Base-by-base conservation (phyloP, 2,113 vertebrate genomes). In the Phalacrocorax brasilianus region DNA sequence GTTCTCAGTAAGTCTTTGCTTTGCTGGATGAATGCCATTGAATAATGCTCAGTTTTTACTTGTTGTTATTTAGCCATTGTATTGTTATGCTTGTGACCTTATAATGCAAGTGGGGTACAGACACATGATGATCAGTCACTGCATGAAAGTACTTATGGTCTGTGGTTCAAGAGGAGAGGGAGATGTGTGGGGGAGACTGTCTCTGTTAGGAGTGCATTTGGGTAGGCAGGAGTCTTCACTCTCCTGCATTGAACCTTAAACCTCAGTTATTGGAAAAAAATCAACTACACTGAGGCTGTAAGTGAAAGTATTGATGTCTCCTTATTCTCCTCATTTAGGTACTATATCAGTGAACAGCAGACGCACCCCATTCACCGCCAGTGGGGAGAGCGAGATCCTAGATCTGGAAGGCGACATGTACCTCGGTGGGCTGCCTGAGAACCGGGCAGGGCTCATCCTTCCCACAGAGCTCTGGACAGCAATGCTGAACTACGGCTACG, bases 401-500 rank as follows among this genome's bases (percentile, higher is more conserved):
- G 99, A 99, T 96, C 97, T 99, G 93, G 99, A 99, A 94, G 99
- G 99, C 1, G 99, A 99, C 96, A 99, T 99, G 98, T 99, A 99
- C 94, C 98, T 99, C 1, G 99, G 99, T 2, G 99, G 99, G 27
- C 98, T 99, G 47, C 99, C 99, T 0, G 99, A 99, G 97, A 99
- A 98, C 97, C 98, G 99, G 3, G 98, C 97, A 4, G 99, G 98
- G 30, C 98, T 99, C 96, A 98, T 99, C 90, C 99, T 99, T 30
- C 99, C 99, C 93, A 99, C 99, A 0, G 99, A 99, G 95, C 99
- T 99, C 71, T 99, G 99, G 99, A 99, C 99, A 1, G 99, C 99
- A 5, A 99, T 99, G 99, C 98, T 99, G 55, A 99, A 99, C 98
- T 99, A 99, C 0, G 99, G 99, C 95, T 99, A 99, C 0, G 99